Base-by-base conservation (phyloP, 2,797 vertebrate genomes). In the Microctenopoma lineatum region DNA sequence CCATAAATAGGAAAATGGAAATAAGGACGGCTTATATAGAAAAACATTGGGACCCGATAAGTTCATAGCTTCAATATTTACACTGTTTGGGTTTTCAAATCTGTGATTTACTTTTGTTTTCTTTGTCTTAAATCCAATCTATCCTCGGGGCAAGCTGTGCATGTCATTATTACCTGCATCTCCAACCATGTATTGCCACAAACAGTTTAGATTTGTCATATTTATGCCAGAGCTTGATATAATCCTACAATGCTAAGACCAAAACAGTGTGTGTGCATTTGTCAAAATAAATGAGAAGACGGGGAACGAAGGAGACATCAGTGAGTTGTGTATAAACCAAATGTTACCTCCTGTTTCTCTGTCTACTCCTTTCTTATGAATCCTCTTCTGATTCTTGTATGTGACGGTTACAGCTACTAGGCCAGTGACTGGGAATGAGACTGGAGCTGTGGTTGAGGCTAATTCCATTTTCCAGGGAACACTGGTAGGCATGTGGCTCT, bases 391-490 rank as follows among this genome's bases (percentile, higher is more conserved):
- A 47, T 51, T 51, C 26, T 41, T 61, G 26, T 44, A 38, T 18
- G 25, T 70, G 58, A 64, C n/a, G 14, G 41, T 52, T 61, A 47
- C 9, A 65, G 45, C 42, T 53, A 75, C 71, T 26, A 18, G 66
- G 79, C 75, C 36, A 16, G 34, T 50, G 47, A 78, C 55, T 46
- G 50, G 71, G 63, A 79, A 16, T 14, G 44, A 27, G 36, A 64
- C 73, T 67, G 72, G 26, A 70, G 52, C 73, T 69, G 64, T 65
- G 57, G 67, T 68, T 64, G 65, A 59, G 73, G 76, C 82, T 93
- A 90, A 94, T 94, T 92, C 51, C 79, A 93, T 94, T 93, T 91
- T 85, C 84, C 79, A 84, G 81, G 85, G 74, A 82, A 67, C 59
- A 67, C 86, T 85, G 73, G 80, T 80, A 85, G 91, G 87, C 89